phyloP scores from a whole-genome alignment of 2,113 vertebrate species.

The Sylvia atricapilla region DNA sequence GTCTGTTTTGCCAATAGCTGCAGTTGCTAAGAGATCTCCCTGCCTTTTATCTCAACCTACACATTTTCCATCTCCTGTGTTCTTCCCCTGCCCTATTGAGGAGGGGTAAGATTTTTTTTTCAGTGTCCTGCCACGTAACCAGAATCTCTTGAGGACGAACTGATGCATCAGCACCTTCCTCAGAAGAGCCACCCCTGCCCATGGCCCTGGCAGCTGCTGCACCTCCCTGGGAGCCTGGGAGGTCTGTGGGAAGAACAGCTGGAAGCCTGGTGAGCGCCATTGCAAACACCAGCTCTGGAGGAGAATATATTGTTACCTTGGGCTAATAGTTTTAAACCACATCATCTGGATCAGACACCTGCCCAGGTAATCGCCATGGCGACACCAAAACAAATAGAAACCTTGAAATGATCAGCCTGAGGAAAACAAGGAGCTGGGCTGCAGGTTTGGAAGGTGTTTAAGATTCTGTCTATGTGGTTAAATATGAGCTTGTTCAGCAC shows the following conservation, averaged over 20 bases:
- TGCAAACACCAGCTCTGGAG: neutral
- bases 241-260: neutral
- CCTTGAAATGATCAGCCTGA: neutral
- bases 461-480: neutral
- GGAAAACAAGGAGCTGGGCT: neutral
- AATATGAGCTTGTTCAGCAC: neutral
- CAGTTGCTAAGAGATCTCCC: neutral
- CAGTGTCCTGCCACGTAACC: neutral
- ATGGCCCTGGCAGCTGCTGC: neutral
- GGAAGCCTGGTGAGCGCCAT: neutral
- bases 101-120: neutral
- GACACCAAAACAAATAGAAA: conserved; percentile 31
- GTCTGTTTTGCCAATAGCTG: neutral
- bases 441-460: neutral
- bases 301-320: conserved; percentile 17
- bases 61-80: neutral
- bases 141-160: neutral
- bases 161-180: neutral
- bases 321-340: neutral
- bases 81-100: neutral
- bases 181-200: neutral
- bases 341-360: conserved; percentile 8
- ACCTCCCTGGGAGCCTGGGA: neutral
- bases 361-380: neutral
- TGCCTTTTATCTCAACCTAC: neutral